These are phyloP conservation scores for Oryzias javanicus DNA, from an alignment of 2,113 vertebrate species.

Conservation along the genomic window DNA sequence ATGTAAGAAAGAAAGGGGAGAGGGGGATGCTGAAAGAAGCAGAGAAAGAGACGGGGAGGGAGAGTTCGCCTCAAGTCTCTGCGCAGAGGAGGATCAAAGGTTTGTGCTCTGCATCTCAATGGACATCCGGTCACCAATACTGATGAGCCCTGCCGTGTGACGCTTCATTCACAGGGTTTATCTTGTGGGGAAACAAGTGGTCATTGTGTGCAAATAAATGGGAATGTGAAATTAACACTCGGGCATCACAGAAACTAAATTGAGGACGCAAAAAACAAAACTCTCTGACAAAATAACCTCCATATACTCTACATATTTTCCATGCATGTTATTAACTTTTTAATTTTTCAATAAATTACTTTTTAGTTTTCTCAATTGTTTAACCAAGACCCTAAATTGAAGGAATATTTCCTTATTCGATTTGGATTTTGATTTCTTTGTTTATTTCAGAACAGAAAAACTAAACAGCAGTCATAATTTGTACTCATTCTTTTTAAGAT, in stretches of 20 bases:
- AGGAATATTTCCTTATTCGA: too few relatives aligned
- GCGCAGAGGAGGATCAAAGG: constrained; percentile 75
- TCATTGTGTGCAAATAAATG: constrained; percentile 39
- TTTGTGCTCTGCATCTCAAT: constrained; percentile 77
- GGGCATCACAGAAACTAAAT: constrained; percentile 4
- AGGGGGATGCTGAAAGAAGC: constrained; percentile 61
- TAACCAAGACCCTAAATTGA: too few relatives aligned
- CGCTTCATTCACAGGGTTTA: constrained; percentile 60
- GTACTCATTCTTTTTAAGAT: neutral
- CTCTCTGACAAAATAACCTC: neutral
- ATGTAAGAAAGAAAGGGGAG: constrained; percentile 39
- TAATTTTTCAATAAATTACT: too few relatives aligned
- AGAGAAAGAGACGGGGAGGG: constrained; percentile 33
- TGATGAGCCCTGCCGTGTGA: constrained; percentile 64
- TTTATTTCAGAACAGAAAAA: neutral
- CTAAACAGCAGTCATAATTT: neutral
- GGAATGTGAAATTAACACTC: constrained; percentile 2
- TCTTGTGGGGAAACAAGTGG: constrained; percentile 61
- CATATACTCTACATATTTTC: neutral
- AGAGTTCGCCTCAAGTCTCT: constrained; percentile 68
- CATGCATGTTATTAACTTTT: too few relatives aligned
- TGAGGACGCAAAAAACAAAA: neutral
- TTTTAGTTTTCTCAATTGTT: too few relatives aligned
- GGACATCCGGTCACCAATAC: constrained; percentile 70
- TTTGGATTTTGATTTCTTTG: too few relatives aligned